Evolutionary conservation across 2,888 invertebrate species (phyloP), one percentile per base, ranked within the genome.

Genomic region (Julus scandinavius): DNA sequence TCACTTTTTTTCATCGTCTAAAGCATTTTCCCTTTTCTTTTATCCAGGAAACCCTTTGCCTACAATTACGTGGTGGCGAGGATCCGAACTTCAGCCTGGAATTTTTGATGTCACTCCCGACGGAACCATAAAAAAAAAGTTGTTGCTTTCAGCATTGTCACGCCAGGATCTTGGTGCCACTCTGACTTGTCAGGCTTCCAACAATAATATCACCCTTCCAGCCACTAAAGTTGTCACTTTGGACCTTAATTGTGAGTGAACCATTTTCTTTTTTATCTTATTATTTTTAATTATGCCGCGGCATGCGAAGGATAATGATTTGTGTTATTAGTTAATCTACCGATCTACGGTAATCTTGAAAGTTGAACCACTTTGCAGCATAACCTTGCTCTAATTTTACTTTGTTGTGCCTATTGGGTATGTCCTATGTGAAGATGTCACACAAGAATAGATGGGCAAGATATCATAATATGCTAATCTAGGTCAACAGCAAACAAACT

Each of bases 1-100:
- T 17, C 40, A 84, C 84, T 84, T 84, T 84, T 29, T 84, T 84
- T 84, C 40, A 83, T 38, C 40, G 17, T 84, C 45, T n/a, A 40
- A 38, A 9, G 3, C 45, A 3, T 17, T 84, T 40, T 84, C 4
- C n/a, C 40, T 84, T 72, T 87, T 87, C 17, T 87, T 17, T 72
- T 7, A 91, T 92, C 9, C 92, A 96, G 96, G 97, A 88, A 95
- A 95, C 90, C 97, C 97, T 0, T 94, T 94, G 83, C 97, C 97
- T 41, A 94, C 95, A 90, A 95, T 96, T 90, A 95, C 95, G 89
- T 97, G 97, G 97, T 97, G 96, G 95, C 94, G 94, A 90, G 96
- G 96, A 89, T 95, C 95, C 45, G 94, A 95, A 89, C 93, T 97
- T 89, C 97, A 97, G 92, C 96, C 96, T 91, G 85, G 54, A 13